These are phyloP conservation scores for Stegophylla sp. DNA, from an alignment of 2,888 invertebrate species.

Conservation along the genomic window DNA sequence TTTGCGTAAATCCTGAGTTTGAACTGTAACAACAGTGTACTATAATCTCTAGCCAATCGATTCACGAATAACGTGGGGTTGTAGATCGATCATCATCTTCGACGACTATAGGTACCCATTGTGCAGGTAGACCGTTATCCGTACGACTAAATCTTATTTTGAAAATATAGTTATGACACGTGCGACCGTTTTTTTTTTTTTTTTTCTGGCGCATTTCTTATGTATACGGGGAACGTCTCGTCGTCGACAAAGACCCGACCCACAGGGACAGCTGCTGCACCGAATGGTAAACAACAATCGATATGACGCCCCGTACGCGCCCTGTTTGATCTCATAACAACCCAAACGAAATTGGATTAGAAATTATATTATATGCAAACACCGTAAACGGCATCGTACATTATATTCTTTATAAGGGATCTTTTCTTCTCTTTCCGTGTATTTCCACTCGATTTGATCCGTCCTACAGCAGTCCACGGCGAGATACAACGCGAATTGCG, in stretches of 20 bases:
- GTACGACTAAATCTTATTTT: conserved; percentile 45
- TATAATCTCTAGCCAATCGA: background rate
- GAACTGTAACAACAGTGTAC: too few relatives aligned
- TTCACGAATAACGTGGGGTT: conserved; percentile 18
- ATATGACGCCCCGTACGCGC: conserved; percentile 19
- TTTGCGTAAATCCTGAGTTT: too few relatives aligned
- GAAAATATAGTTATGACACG: conserved; percentile 45
- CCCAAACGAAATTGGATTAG: conserved; percentile 58
- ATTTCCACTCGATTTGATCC: conserved; percentile 57
- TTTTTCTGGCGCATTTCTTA: conserved; percentile 33
- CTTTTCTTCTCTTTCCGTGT: background rate
- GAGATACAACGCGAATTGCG: background rate
- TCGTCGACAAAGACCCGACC: conserved; percentile 20
- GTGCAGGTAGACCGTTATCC: conserved; percentile 45
- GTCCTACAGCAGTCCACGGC: background rate
- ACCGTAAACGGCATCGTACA: conserved; percentile 51
- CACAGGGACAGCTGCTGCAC: conserved; percentile 20
- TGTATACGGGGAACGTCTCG: background rate
- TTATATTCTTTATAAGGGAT: conserved; percentile 1
- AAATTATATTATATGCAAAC: conserved; percentile 58
- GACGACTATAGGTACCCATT: too few relatives aligned
- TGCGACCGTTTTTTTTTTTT: conserved; percentile 48
- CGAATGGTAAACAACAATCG: conserved; percentile 37
- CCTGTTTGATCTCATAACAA: conserved; percentile 56
- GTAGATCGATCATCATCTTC: conserved; percentile 38